A percentile compares a stretch with the other conserved stretches of the same genome.
phyloP scores from a whole-genome alignment of 2,797 vertebrate species.

The Parotocinclus haroldoi region DNA sequence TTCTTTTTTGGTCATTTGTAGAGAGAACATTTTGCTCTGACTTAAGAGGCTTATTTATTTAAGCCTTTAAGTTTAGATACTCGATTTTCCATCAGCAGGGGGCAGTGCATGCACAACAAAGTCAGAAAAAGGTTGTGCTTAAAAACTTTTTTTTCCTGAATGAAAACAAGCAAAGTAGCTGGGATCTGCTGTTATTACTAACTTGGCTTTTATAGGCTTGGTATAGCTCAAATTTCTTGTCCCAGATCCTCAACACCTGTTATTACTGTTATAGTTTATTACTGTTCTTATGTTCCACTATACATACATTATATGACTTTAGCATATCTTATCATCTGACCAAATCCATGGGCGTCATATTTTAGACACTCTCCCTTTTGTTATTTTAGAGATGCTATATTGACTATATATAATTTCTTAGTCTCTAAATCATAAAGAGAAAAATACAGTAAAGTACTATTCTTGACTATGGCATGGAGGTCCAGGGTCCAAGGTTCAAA shows the following conservation, averaged over 20 bases:
- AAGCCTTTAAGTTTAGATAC: not conserved
- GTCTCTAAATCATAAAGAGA: too few species aligned
- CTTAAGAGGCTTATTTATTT: too few species aligned
- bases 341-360: too few species aligned
- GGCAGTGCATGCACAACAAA: slow-evolving; percentile 64
- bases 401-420: too few species aligned
- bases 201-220: too few species aligned
- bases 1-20: not conserved
- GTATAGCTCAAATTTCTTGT: not conserved
- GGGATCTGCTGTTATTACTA: slow-evolving; percentile 28
- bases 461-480: too few species aligned
- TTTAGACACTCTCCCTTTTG: too few species aligned
- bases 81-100: slow-evolving; percentile 59
- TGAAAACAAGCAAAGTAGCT: slow-evolving; percentile 32
- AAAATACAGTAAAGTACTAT: too few species aligned
- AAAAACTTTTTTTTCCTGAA: slow-evolving; percentile 15
- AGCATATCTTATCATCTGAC: too few species aligned
- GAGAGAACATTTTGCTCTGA: not conserved
- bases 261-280: not conserved
- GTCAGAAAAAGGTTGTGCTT: not conserved
- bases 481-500: too few species aligned
- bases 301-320: not conserved
- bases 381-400: too few species aligned
- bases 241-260: not conserved
- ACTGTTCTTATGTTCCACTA: not conserved